phyloP scores from a whole-genome alignment of 2,888 invertebrate genomes.

The Ceraclea dissimilis region DNA sequence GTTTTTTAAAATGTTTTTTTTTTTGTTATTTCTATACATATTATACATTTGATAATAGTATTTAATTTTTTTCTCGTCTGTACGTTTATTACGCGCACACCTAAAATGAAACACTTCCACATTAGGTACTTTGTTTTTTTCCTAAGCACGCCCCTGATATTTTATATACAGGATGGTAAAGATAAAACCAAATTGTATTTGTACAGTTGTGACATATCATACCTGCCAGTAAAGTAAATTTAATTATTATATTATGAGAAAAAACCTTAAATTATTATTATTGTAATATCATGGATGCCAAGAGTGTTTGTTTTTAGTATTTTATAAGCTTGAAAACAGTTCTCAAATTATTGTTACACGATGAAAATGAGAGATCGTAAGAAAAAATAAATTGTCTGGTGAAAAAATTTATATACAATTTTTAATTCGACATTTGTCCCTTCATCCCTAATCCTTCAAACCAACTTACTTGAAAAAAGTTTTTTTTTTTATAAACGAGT shows the following conservation, averaged over 20 bases:
- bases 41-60: too few relatives aligned
- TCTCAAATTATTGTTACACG: constrained; percentile 27
- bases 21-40: not conserved
- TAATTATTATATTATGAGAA: constrained; percentile 5
- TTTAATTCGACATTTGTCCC: constrained; percentile 14
- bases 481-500: too few relatives aligned
- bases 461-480: too few relatives aligned
- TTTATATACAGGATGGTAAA: constrained; percentile 18
- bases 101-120: not conserved
- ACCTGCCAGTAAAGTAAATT: constrained; percentile 26
- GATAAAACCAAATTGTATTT: not conserved
- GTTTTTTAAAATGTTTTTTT: too few relatives aligned
- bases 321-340: constrained; percentile 27
- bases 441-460: constrained; percentile 2
- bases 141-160: not conserved
- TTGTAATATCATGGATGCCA: constrained; percentile 23
- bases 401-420: constrained; percentile 24
- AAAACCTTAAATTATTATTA: not conserved
- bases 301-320: constrained; percentile 26
- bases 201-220: constrained; percentile 24
- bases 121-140: not conserved
- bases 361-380: constrained; percentile 26
- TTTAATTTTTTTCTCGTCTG: not conserved
- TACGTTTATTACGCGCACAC: not conserved
- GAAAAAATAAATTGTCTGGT: constrained; percentile 26